These are phyloP conservation scores for Cryptomyrus ogoouensis DNA, from an alignment of 2,113 vertebrate genomes.

Conservation along the genomic window DNA sequence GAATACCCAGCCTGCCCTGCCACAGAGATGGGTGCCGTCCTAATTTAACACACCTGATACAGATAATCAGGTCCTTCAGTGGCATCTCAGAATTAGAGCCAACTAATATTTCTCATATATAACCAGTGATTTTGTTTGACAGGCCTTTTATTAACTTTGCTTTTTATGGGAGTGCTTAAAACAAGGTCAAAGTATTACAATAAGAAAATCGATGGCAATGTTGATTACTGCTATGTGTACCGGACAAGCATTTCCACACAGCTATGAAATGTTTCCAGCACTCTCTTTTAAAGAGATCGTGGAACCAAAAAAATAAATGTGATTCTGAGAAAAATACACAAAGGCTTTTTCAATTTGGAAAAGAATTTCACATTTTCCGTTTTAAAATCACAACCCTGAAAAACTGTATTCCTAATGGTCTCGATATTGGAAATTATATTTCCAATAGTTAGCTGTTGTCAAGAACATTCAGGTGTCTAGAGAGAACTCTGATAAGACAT, in stretches of 20 bases:
- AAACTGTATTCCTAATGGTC: background rate
- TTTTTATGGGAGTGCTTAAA: background rate
- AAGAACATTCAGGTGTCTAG: background rate
- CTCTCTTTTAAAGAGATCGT: background rate
- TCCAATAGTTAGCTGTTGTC: background rate
- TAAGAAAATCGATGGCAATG: background rate
- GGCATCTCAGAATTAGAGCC: background rate
- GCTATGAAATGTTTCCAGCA: background rate
- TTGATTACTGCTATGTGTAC: background rate
- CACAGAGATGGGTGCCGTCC: background rate
- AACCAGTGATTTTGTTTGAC: background rate
- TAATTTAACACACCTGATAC: background rate
- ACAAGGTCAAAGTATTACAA: background rate
- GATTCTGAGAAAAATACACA: background rate
- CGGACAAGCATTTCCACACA: background rate
- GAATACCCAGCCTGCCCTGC: background rate
- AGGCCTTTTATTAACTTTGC: background rate
- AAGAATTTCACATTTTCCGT: background rate
- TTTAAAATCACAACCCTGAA: background rate
- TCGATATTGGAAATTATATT: background rate
- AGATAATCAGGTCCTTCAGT: background rate
- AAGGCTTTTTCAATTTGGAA: background rate
- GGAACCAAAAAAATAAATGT: background rate
- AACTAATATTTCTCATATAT: background rate
- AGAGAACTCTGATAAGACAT: background rate